Conservation (phyloP, 2,888 invertebrate genomes). For the Mamestra brassicae region DNA sequence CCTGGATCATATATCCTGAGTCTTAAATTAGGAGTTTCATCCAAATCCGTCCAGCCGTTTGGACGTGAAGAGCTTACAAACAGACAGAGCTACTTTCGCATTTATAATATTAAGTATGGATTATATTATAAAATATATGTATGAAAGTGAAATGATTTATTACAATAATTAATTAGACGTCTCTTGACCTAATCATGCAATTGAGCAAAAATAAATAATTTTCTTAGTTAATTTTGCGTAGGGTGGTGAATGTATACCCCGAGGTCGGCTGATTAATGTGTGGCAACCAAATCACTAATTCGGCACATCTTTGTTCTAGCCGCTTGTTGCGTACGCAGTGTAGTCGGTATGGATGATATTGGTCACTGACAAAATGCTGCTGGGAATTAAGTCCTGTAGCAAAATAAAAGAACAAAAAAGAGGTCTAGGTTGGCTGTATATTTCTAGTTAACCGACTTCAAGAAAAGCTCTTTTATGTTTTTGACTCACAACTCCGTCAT, state of each 20-base stretch:
- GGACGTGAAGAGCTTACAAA: neutral
- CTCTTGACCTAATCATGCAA: constrained; percentile 17
- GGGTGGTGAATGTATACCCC: constrained; percentile 50
- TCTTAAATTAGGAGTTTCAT: too few species aligned
- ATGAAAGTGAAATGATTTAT: constrained; percentile 43
- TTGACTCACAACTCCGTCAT: too few species aligned
- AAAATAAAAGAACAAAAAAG: too few species aligned
- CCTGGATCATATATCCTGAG: too few species aligned
- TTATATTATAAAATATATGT: constrained; percentile 8
- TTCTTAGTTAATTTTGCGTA: constrained; percentile 34
- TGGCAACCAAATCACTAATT: constrained; percentile 69
- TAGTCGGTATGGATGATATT: constrained; percentile 30
- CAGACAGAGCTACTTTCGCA: neutral
- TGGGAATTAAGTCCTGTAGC: neutral
- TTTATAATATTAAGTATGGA: neutral
- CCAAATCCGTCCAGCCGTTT: too few species aligned
- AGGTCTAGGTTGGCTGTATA: too few species aligned
- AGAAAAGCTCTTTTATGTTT: too few species aligned
- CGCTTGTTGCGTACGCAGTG: constrained; percentile 64
- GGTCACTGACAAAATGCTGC: constrained; percentile 18
- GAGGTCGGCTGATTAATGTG: constrained; percentile 72
- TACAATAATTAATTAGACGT: constrained; percentile 24
- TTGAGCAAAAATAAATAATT: constrained; percentile 16
- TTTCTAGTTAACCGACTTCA: too few species aligned
- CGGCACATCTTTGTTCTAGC: constrained; percentile 73